Evolutionary conservation across 2,888 invertebrate species (phyloP).

Genomic region (Cryptocheilus praepositus): DNA sequence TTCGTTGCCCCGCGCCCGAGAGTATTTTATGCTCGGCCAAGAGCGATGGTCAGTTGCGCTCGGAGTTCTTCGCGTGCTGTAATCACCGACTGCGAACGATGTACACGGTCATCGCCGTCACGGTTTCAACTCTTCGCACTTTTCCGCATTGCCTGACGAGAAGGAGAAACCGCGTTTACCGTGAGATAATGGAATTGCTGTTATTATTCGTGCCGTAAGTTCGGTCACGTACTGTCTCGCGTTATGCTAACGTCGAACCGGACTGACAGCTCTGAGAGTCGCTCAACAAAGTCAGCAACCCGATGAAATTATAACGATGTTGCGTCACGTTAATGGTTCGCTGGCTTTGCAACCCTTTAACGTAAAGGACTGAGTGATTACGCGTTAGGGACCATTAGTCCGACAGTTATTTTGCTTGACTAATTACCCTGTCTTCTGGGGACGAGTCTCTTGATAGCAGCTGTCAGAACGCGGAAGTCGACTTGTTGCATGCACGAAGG

Average conservation of each 20-base stretch:
- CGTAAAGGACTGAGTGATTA: not conserved
- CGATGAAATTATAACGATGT: too few species aligned
- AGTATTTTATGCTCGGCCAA: too few species aligned
- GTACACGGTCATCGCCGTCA: conserved; percentile 20
- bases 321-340: too few species aligned
- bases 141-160: conserved; percentile 35
- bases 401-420: conserved; percentile 7
- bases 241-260: not conserved
- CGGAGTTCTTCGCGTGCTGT: too few species aligned
- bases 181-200: conserved; percentile 16
- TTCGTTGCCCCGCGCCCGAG: too few species aligned
- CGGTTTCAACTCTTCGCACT: conserved; percentile 33
- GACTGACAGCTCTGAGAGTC: too few species aligned
- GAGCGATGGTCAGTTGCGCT: too few species aligned
- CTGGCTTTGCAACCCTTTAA: not conserved
- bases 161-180: conserved; percentile 22
- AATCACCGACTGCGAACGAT: too few species aligned
- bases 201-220: conserved; percentile 16
- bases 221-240: not conserved
- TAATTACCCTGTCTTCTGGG: conserved; percentile 31
- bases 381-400: conserved; percentile 14
- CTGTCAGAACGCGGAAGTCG: conserved; percentile 50
- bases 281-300: not conserved
- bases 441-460: conserved; percentile 34
- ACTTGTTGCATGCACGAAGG: conserved; percentile 47